These are phyloP conservation scores for Stictonetta naevosa DNA, from an alignment of 2,113 vertebrate species.

Conservation along the genomic window DNA sequence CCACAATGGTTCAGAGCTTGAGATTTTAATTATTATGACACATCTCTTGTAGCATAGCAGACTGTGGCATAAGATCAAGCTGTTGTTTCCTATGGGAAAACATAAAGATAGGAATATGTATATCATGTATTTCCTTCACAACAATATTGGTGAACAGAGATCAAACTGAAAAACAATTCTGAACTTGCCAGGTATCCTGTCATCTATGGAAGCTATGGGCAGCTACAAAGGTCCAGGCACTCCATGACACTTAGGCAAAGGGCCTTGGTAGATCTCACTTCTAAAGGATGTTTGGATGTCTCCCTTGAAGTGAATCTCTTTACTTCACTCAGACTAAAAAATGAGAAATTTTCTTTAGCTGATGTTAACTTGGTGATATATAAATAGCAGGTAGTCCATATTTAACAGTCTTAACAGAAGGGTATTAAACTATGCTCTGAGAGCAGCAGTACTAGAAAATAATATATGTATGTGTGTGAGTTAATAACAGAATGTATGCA, in stretches of 20 bases:
- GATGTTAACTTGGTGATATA: not conserved
- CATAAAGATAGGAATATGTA: not conserved
- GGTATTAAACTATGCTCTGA: not conserved
- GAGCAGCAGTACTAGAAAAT: not conserved
- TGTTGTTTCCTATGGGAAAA: not conserved
- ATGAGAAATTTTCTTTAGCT: not conserved
- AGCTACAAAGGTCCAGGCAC: not conserved
- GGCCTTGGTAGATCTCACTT: not conserved
- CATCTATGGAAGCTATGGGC: fast-evolving
- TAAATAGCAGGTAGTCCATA: not conserved
- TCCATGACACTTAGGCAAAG: not conserved
- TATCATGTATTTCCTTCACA: not conserved
- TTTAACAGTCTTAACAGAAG: not conserved
- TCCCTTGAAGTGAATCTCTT: not conserved
- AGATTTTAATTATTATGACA: not conserved
- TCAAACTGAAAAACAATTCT: not conserved
- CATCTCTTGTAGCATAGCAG: not conserved
- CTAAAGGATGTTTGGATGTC: not conserved
- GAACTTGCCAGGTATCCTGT: not conserved
- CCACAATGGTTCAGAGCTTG: not conserved
- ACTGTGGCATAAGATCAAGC: not conserved
- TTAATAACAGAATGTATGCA: not conserved
- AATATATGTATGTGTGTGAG: no score
- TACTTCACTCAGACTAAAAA: not conserved
- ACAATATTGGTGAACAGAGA: not conserved